These are phyloP conservation scores for Chauna torquata DNA, from an alignment of 2,113 vertebrate genomes.

Conservation along the genomic window DNA sequence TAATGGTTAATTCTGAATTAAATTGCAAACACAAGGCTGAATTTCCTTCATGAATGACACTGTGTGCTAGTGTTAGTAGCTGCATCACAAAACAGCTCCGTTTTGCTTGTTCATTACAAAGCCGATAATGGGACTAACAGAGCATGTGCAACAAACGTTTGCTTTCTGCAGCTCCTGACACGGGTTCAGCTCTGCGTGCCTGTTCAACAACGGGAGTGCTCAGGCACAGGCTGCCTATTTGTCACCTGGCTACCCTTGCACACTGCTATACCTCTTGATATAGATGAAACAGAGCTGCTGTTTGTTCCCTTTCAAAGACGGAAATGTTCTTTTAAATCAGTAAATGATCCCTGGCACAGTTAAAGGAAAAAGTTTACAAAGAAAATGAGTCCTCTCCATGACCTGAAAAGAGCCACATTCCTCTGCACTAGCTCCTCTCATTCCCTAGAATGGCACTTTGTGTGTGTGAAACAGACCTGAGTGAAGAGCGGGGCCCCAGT, in stretches of 20 bases:
- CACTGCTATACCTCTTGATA: neutral
- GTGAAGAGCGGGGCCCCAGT: neutral
- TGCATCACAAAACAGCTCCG: constrained; percentile 32
- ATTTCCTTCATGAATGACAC: constrained; percentile 17
- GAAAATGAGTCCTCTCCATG: neutral
- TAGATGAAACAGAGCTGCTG: neutral
- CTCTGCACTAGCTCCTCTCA: neutral
- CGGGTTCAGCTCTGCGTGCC: fast-evolving
- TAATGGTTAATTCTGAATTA: neutral
- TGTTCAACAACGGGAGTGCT: neutral
- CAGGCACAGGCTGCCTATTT: neutral
- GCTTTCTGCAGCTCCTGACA: neutral
- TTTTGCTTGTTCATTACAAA: neutral
- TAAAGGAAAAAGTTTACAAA: neutral
- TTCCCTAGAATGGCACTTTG: neutral
- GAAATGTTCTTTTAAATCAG: constrained; percentile 5
- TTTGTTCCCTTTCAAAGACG: neutral
- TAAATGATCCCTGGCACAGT: neutral
- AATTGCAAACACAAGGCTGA: neutral
- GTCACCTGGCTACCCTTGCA: constrained; percentile 31
- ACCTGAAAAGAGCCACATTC: neutral
- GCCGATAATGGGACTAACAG: neutral
- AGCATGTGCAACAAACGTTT: neutral
- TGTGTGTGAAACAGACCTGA: neutral
- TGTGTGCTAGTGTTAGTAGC: neutral